These are phyloP conservation scores for Aldabrachelys gigantea DNA, from an alignment of 2,113 vertebrate genomes.

Conservation along the genomic window DNA sequence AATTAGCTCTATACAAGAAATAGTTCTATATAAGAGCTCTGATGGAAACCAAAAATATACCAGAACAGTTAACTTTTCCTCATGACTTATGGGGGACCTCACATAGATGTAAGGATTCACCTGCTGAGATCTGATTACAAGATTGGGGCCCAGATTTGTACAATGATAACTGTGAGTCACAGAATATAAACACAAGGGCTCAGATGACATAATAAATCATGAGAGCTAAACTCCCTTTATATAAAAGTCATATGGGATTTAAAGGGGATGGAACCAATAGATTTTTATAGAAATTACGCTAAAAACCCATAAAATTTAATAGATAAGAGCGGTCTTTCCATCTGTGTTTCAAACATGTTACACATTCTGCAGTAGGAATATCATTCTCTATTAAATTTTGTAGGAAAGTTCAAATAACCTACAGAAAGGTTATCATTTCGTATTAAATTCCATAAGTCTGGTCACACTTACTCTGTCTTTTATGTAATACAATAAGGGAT, in stretches of 20 bases:
- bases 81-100: conserved; percentile 40
- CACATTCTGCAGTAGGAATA: background rate
- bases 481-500: background rate
- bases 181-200: background rate
- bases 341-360: background rate
- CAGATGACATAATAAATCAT: background rate
- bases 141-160: background rate
- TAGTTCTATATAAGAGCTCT: background rate
- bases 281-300: background rate
- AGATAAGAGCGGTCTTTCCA: background rate
- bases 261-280: background rate
- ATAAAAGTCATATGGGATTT: background rate
- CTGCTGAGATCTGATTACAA: conserved; percentile 50
- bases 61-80: conserved; percentile 32
- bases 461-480: background rate
- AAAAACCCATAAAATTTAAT: background rate
- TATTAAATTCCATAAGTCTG: background rate
- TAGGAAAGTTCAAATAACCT: background rate
- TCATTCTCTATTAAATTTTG: background rate
- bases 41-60: background rate
- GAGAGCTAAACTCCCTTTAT: background rate
- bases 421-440: background rate
- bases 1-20: background rate
- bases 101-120: conserved; percentile 41
- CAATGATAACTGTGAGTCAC: conserved; percentile 6